Base-by-base conservation (phyloP, 2,888 invertebrate species). In the Xestia c-nigrum region DNA sequence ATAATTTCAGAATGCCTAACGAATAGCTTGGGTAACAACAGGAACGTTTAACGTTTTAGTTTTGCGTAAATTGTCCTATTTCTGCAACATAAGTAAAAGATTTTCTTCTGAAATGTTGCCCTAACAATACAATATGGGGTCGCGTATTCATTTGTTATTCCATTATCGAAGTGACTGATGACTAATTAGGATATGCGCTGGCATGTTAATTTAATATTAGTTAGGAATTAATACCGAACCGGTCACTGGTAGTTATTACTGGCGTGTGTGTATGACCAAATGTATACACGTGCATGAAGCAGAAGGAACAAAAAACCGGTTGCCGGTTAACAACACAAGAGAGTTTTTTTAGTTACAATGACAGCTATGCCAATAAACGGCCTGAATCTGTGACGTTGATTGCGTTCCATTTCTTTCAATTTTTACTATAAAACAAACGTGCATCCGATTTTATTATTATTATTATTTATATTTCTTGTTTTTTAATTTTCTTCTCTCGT, bases 111-210 rank as follows among this genome's bases (percentile, higher is more conserved):
- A 31, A 31, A 31, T 31, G 31, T 1, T 31, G 64, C 50, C 50
- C 50, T 75, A 64, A 72, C 55, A 43, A 67, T 21, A 63, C 66
- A 55, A 68, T 52, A 40, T 74, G 59, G 38, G 74, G 74, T 5
- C 59, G 40, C 24, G 43, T 0, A 61, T 59, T 66, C 74, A 80
- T 79, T 67, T 79, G 81, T 75, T 81, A 75, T 79, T 81, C 81
- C 64, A 79, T 81, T 81, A 68, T 19, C 59, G 6, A 57, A 38
- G 10, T 65, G 50, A 68, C 43, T 81, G 68, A 68, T 81, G 50
- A 61, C 9, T 55, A 21, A 59, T 74, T 61, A 52, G 74, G 55
- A 61, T 40, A 81, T 78, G 57, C 74, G 19, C 9, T 47, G 65
- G 66, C 65, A 47, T 31, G 40, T 19, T 46, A 46, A 46, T 14